phyloP scores from a whole-genome alignment of 2,888 invertebrate genomes.

The Phytoseiulus persimilis region DNA sequence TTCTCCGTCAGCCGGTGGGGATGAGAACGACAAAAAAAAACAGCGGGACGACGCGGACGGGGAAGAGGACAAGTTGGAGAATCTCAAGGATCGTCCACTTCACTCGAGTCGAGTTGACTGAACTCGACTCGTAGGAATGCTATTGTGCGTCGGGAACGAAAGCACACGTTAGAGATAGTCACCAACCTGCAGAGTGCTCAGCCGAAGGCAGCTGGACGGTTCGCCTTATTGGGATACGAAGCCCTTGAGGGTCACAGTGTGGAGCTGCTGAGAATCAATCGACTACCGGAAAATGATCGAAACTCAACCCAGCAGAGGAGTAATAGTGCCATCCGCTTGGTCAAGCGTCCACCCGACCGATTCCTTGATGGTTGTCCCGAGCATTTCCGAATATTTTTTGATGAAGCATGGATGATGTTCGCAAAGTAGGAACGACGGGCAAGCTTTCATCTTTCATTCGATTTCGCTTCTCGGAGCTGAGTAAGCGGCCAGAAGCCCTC shows the following conservation, averaged over 20 bases:
- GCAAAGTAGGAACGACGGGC: neutral
- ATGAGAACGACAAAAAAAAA: neutral
- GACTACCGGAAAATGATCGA: no score
- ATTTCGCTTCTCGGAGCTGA: neutral
- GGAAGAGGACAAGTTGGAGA: neutral
- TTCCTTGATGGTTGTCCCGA: no score
- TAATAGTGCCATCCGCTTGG: no score
- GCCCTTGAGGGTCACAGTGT: no score
- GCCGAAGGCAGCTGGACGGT: neutral
- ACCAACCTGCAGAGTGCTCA: neutral
- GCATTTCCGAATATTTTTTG: no score
- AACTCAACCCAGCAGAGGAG: no score
- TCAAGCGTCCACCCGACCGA: no score
- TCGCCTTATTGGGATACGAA: neutral
- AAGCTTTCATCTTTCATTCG: neutral
- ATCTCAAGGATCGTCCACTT: neutral
- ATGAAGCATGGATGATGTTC: no score
- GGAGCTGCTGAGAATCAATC: no score
- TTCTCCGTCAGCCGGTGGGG: neutral
- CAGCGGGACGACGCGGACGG: neutral
- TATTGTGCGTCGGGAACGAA: neutral
- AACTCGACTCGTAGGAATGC: neutral
- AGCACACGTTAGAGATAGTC: neutral
- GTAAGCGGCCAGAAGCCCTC: neutral
- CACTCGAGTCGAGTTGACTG: neutral